Evolutionary conservation across 2,888 invertebrate species (phyloP).

Genomic region (Diploptera punctata): DNA sequence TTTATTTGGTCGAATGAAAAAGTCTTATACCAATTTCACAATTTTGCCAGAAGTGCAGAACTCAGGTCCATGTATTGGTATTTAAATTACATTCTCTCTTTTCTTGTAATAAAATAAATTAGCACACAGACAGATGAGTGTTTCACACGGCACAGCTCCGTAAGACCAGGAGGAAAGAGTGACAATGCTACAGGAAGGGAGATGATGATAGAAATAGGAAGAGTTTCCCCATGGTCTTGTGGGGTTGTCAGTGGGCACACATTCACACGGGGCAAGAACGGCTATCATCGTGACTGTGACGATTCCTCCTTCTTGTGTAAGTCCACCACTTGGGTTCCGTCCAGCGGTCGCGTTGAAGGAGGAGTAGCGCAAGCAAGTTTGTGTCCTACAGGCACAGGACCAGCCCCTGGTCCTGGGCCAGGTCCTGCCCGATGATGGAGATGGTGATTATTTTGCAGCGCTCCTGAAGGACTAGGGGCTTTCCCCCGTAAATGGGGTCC

Average conservation of each 20-base stretch:
- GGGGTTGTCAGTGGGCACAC: neutral
- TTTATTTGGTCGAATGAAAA: constrained; percentile 23
- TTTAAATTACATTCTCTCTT: constrained; percentile 41
- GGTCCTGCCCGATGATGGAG: constrained; percentile 36
- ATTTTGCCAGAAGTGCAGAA: constrained; percentile 30
- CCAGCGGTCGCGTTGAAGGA: constrained; percentile 25
- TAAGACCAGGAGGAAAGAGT: constrained; percentile 21
- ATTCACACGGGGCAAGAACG: constrained; percentile 15
- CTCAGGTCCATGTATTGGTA: constrained; percentile 24
- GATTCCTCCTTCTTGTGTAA: constrained; percentile 43
- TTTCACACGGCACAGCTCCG: constrained; percentile 21
- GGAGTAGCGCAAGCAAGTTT: constrained; percentile 36
- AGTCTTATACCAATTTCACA: constrained; percentile 15
- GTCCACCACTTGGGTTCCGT: constrained; percentile 35
- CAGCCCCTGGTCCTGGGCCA: constrained; percentile 19
- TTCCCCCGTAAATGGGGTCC: constrained; percentile 61
- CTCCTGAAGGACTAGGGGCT: constrained; percentile 58
- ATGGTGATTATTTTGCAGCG: constrained; percentile 54
- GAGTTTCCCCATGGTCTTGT: constrained; percentile 16
- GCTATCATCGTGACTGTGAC: constrained; percentile 43
- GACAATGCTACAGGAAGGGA: constrained; percentile 1
- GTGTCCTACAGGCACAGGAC: constrained; percentile 25
- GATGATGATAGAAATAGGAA: neutral
- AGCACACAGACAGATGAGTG: constrained; percentile 38
- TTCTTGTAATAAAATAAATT: constrained; percentile 43